A percentile compares a stretch with the other conserved stretches of the same genome.
These are phyloP conservation scores for Melopsittacus undulatus DNA, from an alignment of 2,797 vertebrate genomes.

Conservation along the genomic window DNA sequence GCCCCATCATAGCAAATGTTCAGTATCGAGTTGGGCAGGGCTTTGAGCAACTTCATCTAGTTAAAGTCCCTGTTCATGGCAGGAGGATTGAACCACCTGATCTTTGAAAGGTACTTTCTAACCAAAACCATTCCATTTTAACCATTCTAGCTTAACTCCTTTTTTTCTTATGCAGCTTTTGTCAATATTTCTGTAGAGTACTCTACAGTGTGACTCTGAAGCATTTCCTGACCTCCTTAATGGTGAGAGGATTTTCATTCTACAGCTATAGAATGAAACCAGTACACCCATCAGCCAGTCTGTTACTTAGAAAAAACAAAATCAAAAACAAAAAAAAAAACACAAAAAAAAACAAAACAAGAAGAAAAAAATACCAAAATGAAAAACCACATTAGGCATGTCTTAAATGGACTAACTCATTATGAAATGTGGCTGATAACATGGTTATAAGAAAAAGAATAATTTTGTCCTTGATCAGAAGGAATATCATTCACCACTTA, in stretches of 20 bases:
- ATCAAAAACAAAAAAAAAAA: neutral
- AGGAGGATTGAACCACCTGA: neutral
- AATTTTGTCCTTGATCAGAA: neutral
- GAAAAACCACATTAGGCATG: neutral
- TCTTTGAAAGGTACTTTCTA: neutral
- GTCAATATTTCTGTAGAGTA: neutral
- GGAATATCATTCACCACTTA: neutral
- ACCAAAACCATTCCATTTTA: neutral
- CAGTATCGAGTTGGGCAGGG: fast-evolving
- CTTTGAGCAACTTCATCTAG: neutral
- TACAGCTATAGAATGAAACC: neutral
- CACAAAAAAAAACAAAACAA: neutral
- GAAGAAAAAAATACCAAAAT: neutral
- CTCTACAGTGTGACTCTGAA: neutral
- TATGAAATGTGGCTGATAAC: neutral
- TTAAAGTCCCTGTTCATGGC: fast-evolving
- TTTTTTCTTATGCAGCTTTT: neutral
- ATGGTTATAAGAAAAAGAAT: neutral
- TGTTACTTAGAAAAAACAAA: neutral
- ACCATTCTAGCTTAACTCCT: neutral
- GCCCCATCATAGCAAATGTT: neutral
- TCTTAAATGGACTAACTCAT: neutral
- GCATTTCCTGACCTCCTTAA: neutral
- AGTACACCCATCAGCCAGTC: neutral
- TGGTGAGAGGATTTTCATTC: neutral